Conservation (phyloP, 2,888 invertebrate species). For the Glaucopsyche alexis region DNA sequence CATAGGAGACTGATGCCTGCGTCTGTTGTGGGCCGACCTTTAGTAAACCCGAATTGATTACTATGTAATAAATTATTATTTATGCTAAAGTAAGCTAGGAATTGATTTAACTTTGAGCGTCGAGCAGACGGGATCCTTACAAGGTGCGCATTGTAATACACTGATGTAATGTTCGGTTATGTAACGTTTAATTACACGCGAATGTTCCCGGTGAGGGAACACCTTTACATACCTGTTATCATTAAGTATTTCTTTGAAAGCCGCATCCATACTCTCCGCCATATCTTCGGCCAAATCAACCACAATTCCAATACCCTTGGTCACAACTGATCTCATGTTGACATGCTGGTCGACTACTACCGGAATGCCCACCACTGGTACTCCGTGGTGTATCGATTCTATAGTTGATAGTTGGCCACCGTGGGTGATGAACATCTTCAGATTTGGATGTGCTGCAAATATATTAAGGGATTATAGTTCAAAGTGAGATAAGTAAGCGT, state of each 20-base stretch:
- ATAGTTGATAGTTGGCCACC: constrained; percentile 64
- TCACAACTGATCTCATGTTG: constrained; percentile 53
- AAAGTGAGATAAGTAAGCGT: not conserved
- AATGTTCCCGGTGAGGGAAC: too few relatives aligned
- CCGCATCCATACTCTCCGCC: constrained; percentile 45
- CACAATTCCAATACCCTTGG: constrained; percentile 54
- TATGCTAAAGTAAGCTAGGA: too few relatives aligned
- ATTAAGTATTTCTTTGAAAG: constrained; percentile 54
- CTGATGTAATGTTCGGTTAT: too few relatives aligned
- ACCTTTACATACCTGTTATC: not conserved
- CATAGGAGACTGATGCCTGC: too few relatives aligned
- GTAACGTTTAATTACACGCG: too few relatives aligned
- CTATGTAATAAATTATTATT: too few relatives aligned
- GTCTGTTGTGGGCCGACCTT: too few relatives aligned
- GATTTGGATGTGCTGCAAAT: constrained; percentile 46
- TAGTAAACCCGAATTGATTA: too few relatives aligned
- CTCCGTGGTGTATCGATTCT: constrained; percentile 61
- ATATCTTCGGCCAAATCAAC: constrained; percentile 51
- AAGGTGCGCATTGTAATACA: too few relatives aligned
- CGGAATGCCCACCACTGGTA: constrained; percentile 63
- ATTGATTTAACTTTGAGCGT: too few relatives aligned
- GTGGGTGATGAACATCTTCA: constrained; percentile 60
- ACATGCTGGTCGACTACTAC: constrained; percentile 56
- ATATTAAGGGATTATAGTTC: not conserved
- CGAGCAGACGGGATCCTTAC: too few relatives aligned